Percentiles rank a stretch among this genome's conserved stretches.
Evolutionary conservation across 2,797 vertebrate genomes (phyloP).

Genomic region (Tenualosa thibaudeaui): DNA sequence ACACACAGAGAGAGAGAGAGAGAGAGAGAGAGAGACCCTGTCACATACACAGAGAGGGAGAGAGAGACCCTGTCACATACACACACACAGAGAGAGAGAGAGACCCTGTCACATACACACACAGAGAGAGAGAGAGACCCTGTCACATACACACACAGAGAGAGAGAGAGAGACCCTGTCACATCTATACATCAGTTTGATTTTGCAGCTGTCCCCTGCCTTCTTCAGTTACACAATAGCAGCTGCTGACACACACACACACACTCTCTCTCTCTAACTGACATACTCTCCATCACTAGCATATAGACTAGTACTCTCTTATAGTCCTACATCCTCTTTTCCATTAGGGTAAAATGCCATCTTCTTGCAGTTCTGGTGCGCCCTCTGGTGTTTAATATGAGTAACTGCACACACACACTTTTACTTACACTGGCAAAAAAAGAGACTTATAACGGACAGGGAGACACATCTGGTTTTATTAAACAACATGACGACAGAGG

Average conservation of each 20-base stretch:
- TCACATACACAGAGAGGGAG: too few relatives aligned
- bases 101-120: neutral
- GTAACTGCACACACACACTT: neutral
- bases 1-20: neutral
- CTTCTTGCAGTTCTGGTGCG: neutral
- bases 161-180: neutral
- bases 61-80: neutral
- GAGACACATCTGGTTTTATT: constrained; percentile 4
- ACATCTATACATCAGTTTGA: neutral
- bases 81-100: too few relatives aligned
- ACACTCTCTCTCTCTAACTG: neutral
- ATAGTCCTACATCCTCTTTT: neutral
- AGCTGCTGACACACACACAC: neutral
- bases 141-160: too few relatives aligned
- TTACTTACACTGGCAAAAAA: neutral
- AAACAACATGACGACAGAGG: constrained; percentile 19
- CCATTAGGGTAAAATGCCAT: neutral
- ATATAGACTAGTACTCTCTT: too few relatives aligned
- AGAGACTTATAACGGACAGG: neutral
- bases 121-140: neutral
- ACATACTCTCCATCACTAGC: neutral
- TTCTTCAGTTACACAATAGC: neutral
- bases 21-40: too few relatives aligned
- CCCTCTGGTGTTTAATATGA: neutral
- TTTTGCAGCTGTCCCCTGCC: constrained; percentile 8